Conservation (phyloP, 2,888 invertebrate species). For the Sepiola atlantica region DNA sequence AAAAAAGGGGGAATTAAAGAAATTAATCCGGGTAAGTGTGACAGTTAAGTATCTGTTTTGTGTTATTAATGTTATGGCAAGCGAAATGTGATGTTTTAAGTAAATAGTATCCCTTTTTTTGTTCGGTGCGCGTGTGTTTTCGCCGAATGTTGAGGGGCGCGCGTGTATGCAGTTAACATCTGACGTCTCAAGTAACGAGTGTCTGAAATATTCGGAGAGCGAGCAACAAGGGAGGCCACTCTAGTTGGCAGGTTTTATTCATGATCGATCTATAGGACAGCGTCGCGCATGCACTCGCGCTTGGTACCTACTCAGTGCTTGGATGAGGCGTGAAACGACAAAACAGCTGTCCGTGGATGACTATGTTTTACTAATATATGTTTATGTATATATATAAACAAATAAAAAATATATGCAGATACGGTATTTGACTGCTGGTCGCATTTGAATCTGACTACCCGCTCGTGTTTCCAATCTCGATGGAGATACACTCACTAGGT, state of each 20-base stretch:
- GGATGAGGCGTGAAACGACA: no score
- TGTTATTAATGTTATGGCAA: not conserved
- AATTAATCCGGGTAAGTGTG: conserved; percentile 21
- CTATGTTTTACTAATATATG: no score
- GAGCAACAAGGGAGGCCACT: conserved; percentile 22
- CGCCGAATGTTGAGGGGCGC: not conserved
- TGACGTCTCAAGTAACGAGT: not conserved
- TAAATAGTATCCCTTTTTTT: not conserved
- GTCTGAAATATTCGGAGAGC: not conserved
- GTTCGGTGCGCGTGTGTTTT: not conserved
- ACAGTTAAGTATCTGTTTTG: not conserved
- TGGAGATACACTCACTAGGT: no score
- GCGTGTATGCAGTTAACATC: not conserved
- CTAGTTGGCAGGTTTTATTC: not conserved
- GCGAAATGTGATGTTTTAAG: not conserved
- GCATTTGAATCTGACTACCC: not conserved
- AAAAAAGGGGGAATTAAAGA: not conserved
- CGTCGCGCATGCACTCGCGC: not conserved
- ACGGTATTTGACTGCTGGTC: not conserved
- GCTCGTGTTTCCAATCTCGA: not conserved
- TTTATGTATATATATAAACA: no score
- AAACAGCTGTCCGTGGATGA: not conserved
- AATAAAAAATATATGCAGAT: no score
- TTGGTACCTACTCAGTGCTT: not conserved
- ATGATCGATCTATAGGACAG: not conserved